Evolutionary conservation across 1,140 invertebrate species (phyloP).

Genomic region (Gryllus bimaculatus): DNA sequence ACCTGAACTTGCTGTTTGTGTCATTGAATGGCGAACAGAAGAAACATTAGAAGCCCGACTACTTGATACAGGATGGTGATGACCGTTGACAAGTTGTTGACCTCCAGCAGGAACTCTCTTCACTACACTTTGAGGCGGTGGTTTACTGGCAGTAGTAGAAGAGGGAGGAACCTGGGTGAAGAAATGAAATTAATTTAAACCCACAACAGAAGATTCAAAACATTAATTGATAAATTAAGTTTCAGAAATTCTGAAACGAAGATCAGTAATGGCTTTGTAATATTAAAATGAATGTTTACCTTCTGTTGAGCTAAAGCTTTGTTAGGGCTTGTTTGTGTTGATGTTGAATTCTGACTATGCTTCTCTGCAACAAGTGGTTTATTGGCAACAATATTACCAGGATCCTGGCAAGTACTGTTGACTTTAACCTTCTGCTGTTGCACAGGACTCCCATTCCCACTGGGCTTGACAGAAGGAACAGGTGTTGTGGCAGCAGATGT

Average conservation of each 20-base stretch:
- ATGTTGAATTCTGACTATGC: constrained; percentile 14
- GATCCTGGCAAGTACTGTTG: background rate
- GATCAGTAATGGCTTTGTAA: no score
- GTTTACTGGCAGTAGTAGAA: background rate
- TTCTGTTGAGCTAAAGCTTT: constrained; percentile 12
- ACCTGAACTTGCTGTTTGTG: constrained; percentile 17
- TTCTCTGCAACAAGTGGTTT: background rate
- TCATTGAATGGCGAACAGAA: constrained; percentile 23
- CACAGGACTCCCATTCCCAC: background rate
- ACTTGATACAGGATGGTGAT: background rate
- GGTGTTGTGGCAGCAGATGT: background rate
- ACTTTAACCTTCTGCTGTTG: background rate
- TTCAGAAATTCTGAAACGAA: no score
- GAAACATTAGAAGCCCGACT: background rate
- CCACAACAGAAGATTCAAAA: no score
- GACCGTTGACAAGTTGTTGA: background rate
- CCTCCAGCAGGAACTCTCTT: background rate
- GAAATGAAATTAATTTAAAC: background rate
- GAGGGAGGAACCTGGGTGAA: background rate
- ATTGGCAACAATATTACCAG: background rate
- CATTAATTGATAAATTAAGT: no score
- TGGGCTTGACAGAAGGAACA: background rate
- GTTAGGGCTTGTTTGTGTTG: constrained; percentile 20
- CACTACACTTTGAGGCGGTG: background rate
- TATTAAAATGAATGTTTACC: background rate